Evolutionary conservation across 2,113 vertebrate species (phyloP), one percentile per base, ranked within the genome.

Genomic region (Anser brachyrhynchus): DNA sequence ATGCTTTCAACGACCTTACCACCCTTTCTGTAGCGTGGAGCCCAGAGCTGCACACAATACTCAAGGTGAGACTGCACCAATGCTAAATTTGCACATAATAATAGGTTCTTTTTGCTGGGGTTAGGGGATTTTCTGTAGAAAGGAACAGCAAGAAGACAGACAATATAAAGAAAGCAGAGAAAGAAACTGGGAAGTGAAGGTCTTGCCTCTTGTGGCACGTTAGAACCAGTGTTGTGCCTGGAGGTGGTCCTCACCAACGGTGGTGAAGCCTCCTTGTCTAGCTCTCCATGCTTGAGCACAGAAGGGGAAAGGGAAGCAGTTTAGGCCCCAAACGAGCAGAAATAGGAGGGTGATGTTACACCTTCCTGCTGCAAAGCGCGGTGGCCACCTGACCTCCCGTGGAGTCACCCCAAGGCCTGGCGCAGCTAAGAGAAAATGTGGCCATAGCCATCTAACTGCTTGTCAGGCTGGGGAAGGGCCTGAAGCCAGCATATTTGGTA

Each of bases 41-140:
- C 22, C 51, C 51, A 52, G 13, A 52, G 4, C 6, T 13, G 13
- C 7, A 52, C 7, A 25, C 51, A 52, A 25, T 52, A 52, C 23
- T 52, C 51, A 52, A 52, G 51, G 51, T 52, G 22, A 26, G 22
- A 23, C 51, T 25, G 12, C 51, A 13, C 51, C 51, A 52, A 7
- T 25, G 23, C 51, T 52, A 52, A 52, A 52, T 65, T 75, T 41
- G 35, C 70, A 69, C 81, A 62, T 72, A 75, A 78, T 91, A 84
- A 81, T 82, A 93, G 72, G 62, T 26, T 83, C 67, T 72, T 83
- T 55, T 69, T 95, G 79, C 85, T 89, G 57, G 23, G 77, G 13
- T 52, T 17, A 9, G 29, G 18, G 61, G 8, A 81, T n/a, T 74
- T 95, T 55, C 41, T 72, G 70, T 37, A 87, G 82, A 93, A 71